Evolutionary conservation across 1,140 invertebrate species (phyloP), one percentile per base, ranked within the genome.

Genomic region (Macrobrachium rosenbergii): DNA sequence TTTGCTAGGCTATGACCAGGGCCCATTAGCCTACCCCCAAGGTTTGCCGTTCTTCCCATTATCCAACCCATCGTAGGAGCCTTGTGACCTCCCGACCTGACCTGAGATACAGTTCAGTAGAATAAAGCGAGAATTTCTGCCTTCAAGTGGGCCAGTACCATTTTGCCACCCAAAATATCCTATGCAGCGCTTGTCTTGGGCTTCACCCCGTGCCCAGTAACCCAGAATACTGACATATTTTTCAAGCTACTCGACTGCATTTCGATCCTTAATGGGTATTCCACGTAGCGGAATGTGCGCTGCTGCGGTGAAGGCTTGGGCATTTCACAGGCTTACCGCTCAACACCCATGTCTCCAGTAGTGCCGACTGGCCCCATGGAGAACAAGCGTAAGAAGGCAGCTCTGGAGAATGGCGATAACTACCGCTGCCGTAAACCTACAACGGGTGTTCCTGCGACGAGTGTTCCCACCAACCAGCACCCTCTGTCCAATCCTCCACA

Each of bases 361-460:
- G 82, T 60, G 82, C 69, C 82, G 43, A 37, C 82, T 16, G 52
- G 45, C 84, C 84, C 84, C 84, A 87, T 87, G 84, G 84, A 87
- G 78, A 81, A 52, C 58, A 80, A 79, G 63, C 78, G 77, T 19
- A 80, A 80, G 76, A 87, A 81, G 67, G 83, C 76, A 78, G 84
- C 72, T 37, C 72, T 73, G 76, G 43, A 80, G 84, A 78, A 87
- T 77, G 81, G 81, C 81, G 84, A 78, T 67, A 78, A 87, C 67
- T 67, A 79, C 84, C 72, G 59, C n/a, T 19, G 62, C 63, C 75
- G 63, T 75, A n/a, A n/a, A 23, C 67, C 21, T 7, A 21, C 63
- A 11, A 43, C 63, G n/a, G 59, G 72, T 60, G 59, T 58, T 73
- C 60, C 72, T n/a, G 60, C 75, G 73, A 43, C 83, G 19, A 23